Conservation (phyloP, 2,113 vertebrate genomes). For the Oryzias woworae region DNA sequence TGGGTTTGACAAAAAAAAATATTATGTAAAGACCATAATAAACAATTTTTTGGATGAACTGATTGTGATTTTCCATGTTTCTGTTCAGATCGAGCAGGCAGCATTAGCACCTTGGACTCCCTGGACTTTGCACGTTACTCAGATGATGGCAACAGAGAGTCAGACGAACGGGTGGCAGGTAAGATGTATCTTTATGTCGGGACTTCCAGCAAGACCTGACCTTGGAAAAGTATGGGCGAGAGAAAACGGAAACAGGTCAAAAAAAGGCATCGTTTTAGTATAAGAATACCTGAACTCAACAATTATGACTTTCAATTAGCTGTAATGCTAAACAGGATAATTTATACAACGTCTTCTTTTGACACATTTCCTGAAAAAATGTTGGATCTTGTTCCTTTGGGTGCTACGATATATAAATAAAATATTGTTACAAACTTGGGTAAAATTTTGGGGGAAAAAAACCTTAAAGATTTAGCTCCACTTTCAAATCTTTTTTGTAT, state of each 20-base stretch:
- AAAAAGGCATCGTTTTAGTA: no score
- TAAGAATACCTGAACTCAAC: no score
- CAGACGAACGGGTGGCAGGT: conserved; percentile 96
- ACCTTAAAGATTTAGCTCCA: no score
- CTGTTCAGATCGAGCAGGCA: conserved; percentile 90
- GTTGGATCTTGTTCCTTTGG: not conserved
- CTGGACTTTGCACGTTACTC: conserved; percentile 98
- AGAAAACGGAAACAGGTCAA: not conserved
- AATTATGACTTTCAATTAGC: no score
- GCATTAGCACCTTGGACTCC: conserved; percentile 98
- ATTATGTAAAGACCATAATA: no score
- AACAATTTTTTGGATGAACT: conserved; percentile 9
- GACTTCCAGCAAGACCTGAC: not conserved
- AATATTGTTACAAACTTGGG: not conserved
- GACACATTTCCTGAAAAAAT: not conserved
- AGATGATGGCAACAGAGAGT: conserved; percentile 96
- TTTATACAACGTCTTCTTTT: not conserved
- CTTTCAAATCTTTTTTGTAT: no score
- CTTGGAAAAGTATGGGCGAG: not conserved
- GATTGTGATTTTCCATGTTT: conserved; percentile 14
- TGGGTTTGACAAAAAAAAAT: no score
- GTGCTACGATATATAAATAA: not conserved
- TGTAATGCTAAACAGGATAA: no score
- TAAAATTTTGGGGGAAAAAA: no score
- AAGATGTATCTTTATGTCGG: conserved; percentile 50